These are phyloP conservation scores for Morpho helenor DNA, from an alignment of 2,888 invertebrate species.

Conservation along the genomic window DNA sequence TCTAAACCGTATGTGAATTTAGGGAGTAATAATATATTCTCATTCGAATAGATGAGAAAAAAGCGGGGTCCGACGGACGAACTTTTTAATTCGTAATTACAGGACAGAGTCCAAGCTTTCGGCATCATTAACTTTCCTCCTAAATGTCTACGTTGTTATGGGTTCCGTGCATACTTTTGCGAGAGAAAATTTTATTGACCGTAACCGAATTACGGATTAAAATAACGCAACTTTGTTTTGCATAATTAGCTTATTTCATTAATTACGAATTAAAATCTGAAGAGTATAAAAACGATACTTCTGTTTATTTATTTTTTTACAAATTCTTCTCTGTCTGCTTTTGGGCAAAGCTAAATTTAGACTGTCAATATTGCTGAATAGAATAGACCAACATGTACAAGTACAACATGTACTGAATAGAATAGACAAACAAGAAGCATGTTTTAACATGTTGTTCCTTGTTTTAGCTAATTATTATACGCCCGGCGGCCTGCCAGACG, in stretches of 20 bases:
- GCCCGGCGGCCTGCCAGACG: too few species aligned
- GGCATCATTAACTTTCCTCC: conserved; percentile 76
- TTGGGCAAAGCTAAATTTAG: too few species aligned
- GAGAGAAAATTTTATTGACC: conserved; percentile 58
- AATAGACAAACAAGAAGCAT: too few species aligned
- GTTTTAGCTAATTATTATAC: too few species aligned
- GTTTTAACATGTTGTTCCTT: too few species aligned
- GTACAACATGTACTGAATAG: too few species aligned
- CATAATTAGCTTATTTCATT: conserved; percentile 17
- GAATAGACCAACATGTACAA: too few species aligned
- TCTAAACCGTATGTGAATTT: conserved; percentile 37
- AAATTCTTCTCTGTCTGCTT: too few species aligned
- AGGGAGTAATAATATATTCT: conserved; percentile 71
- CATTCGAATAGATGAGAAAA: conserved; percentile 75
- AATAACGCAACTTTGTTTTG: conserved; percentile 21
- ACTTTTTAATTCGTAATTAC: conserved; percentile 79
- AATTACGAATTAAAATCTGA: not conserved
- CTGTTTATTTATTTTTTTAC: too few species aligned
- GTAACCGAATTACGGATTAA: conserved; percentile 53
- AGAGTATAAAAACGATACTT: too few species aligned
- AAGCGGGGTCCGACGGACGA: conserved; percentile 67
- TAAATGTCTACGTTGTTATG: conserved; percentile 61
- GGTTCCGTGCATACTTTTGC: conserved; percentile 48
- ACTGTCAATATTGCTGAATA: too few species aligned
- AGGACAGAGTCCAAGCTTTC: conserved; percentile 75